These are phyloP conservation scores for Ovis aries DNA, from an alignment of 2,113 vertebrate genomes.

Conservation along the genomic window DNA sequence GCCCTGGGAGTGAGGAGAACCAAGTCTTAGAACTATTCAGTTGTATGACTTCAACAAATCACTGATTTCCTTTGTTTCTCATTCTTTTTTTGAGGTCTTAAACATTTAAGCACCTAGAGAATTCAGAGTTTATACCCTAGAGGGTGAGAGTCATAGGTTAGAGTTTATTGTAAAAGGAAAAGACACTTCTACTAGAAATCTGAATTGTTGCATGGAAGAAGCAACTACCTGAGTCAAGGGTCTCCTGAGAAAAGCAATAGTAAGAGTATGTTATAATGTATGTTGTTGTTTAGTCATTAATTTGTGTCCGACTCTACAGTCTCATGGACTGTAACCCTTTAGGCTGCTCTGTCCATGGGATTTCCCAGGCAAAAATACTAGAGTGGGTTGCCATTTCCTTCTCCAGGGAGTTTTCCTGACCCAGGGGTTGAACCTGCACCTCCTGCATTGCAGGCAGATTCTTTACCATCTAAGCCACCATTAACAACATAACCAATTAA, in stretches of 20 bases:
- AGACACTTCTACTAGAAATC: not conserved
- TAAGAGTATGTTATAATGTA: not conserved
- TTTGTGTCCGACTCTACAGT: not conserved
- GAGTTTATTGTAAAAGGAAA: not conserved
- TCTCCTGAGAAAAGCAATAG: not conserved
- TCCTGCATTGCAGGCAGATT: not conserved
- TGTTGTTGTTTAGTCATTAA: not conserved
- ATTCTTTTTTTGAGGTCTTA: not conserved
- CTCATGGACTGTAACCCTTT: not conserved
- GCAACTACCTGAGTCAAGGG: not conserved
- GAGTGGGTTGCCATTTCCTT: not conserved
- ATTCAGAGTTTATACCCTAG: not conserved
- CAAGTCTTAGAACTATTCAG: not conserved
- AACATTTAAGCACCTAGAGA: not conserved
- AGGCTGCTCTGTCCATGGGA: not conserved
- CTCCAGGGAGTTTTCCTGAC: not conserved
- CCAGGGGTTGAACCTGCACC: not conserved
- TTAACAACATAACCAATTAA: not conserved
- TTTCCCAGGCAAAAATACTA: not conserved
- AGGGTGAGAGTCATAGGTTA: not conserved
- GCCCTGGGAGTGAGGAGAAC: not conserved
- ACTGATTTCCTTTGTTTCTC: not conserved
- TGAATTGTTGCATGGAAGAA: not conserved
- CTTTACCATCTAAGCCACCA: not conserved
- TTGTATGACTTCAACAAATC: not conserved